A percentile compares a stretch with the other conserved stretches of the same genome.
These are phyloP conservation scores for Podilymbus podiceps DNA, from an alignment of 2,113 vertebrate genomes.

Conservation along the genomic window DNA sequence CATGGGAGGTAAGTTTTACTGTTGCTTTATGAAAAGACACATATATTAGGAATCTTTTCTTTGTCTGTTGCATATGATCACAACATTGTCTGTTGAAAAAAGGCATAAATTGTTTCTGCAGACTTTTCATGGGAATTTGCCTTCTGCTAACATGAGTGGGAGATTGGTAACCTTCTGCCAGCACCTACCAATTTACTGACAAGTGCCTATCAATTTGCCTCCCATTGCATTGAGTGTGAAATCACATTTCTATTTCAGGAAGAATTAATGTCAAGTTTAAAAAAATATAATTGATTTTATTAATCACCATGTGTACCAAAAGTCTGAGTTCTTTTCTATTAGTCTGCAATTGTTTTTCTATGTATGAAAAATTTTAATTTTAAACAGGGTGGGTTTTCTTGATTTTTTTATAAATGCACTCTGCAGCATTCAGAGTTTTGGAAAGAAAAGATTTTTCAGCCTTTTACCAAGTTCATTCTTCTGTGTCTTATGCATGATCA, in stretches of 20 bases:
- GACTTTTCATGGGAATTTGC: background rate
- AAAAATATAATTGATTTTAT: background rate
- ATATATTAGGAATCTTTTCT: background rate
- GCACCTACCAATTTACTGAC: conserved; percentile 37
- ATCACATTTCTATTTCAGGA: conserved; percentile 35
- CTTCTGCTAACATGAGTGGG: background rate
- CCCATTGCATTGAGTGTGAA: background rate
- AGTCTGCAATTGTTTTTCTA: background rate
- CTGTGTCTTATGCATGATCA: background rate
- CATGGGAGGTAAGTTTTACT: background rate
- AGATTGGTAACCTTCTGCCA: background rate
- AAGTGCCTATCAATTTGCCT: conserved; percentile 40
- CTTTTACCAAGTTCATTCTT: background rate
- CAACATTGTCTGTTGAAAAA: background rate
- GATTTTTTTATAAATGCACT: background rate
- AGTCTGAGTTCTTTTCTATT: background rate
- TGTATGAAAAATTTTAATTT: background rate
- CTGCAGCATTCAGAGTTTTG: background rate
- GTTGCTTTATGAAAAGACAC: background rate
- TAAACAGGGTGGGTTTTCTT: background rate
- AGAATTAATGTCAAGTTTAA: conserved; percentile 30
- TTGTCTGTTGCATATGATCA: background rate
- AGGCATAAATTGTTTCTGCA: background rate
- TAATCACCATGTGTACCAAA: background rate
- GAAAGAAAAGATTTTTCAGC: background rate